Percentiles rank a stretch among this genome's conserved stretches.
Conservation (phyloP, 2,113 vertebrate genomes). For the Shinisaurus crocodilurus region DNA sequence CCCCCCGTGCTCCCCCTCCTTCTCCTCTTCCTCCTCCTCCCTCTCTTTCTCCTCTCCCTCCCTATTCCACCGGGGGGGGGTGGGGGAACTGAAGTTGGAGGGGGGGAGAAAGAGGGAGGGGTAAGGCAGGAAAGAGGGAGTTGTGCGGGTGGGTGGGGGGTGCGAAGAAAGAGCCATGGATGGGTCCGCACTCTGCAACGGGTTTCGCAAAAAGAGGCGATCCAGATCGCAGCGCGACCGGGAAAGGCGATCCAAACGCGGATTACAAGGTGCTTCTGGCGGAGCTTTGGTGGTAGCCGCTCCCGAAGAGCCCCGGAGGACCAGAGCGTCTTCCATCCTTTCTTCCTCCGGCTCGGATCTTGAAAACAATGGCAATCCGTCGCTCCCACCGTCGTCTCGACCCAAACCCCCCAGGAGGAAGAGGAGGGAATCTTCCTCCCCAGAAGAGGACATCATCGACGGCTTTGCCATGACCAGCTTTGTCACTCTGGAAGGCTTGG, state of each 20-base stretch:
- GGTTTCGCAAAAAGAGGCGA: conserved; percentile 91
- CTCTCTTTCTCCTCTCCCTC: conserved; percentile 63
- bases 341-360: conserved; percentile 92
- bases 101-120: conserved; percentile 61
- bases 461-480: conserved; percentile 94
- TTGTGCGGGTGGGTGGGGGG: conserved; percentile 57
- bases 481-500: conserved; percentile 90
- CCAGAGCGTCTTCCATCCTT: conserved; percentile 74
- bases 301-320: conserved; percentile 47
- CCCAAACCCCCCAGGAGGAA: conserved; percentile 91
- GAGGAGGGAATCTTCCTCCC: conserved; percentile 89
- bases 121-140: conserved; percentile 44
- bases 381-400: conserved; percentile 83
- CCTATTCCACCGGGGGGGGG: conserved; percentile 55
- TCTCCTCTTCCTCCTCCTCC: neutral
- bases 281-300: conserved; percentile 21
- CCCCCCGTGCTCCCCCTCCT: conserved; percentile 10
- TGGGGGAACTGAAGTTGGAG: conserved; percentile 64
- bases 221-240: conserved; percentile 89
- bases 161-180: conserved; percentile 82
- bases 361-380: conserved; percentile 78
- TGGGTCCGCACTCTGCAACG: conserved; percentile 86
- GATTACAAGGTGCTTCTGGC: conserved; percentile 70
- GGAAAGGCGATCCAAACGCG: conserved; percentile 79
- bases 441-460: conserved; percentile 95